Evolutionary conservation across 1,140 invertebrate genomes (phyloP).

Genomic region (Drosophila ambigua): DNA sequence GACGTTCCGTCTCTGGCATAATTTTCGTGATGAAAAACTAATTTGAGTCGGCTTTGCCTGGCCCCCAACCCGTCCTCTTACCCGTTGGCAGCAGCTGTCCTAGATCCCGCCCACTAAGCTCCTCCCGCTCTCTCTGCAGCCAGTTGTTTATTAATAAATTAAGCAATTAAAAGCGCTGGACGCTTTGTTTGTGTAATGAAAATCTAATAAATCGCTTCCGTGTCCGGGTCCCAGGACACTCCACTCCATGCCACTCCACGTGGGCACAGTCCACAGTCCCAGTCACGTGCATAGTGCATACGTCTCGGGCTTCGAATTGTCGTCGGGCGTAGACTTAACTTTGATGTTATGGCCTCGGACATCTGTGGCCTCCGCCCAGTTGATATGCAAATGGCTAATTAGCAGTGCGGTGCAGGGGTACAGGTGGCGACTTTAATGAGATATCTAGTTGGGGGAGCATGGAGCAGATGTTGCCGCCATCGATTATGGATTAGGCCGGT

Average conservation of each 20-base stretch:
- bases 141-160: constrained; percentile 75
- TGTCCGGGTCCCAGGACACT: constrained; percentile 29
- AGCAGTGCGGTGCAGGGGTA: constrained; percentile 17
- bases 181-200: constrained; percentile 75
- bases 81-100: constrained; percentile 48
- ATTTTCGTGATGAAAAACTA: constrained; percentile 71
- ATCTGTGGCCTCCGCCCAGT: constrained; percentile 48
- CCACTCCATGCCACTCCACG: constrained; percentile 1
- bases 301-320: constrained; percentile 45
- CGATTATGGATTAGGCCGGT: constrained; percentile 37
- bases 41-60: constrained; percentile 57
- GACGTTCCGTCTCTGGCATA: constrained; percentile 64
- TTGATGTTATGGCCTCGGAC: constrained; percentile 56
- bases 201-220: constrained; percentile 75
- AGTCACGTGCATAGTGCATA: constrained; percentile 75
- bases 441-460: constrained; percentile 22
- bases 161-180: constrained; percentile 75
- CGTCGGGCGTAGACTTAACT: constrained; percentile 39
- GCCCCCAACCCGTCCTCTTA: background rate
- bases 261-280: constrained; percentile 19
- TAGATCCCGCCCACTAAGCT: constrained; percentile 4
- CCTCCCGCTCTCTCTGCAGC: background rate
- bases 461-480: constrained; percentile 26
- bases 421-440: constrained; percentile 40
- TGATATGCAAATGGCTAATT: constrained; percentile 62